Evolutionary conservation across 1,140 invertebrate species (phyloP).

Genomic region (honey bee (Apis mellifera)): DNA sequence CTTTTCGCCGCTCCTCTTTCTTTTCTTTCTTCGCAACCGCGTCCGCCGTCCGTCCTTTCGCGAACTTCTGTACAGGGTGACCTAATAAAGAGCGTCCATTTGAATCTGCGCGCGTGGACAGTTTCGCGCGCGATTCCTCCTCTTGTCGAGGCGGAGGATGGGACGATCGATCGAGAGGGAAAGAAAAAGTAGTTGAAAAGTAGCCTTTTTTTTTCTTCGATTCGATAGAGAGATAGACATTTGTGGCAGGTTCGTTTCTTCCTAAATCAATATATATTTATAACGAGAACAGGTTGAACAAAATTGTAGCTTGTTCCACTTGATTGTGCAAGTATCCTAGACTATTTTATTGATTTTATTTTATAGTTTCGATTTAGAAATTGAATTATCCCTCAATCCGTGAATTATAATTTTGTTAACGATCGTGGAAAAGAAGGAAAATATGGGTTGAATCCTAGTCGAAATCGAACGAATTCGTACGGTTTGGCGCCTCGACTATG

Average conservation of each 20-base stretch:
- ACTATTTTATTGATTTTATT: background rate
- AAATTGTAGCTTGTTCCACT: constrained; percentile 40
- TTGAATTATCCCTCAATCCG: no score
- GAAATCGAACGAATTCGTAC: background rate
- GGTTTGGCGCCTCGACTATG: constrained; percentile 26
- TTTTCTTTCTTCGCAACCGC: constrained; percentile 26
- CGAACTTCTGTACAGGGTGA: constrained; percentile 67
- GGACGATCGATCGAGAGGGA: background rate
- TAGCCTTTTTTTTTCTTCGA: background rate
- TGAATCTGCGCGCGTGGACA: background rate
- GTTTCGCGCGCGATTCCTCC: background rate
- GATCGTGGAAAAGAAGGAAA: no score
- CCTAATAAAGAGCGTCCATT: constrained; percentile 31
- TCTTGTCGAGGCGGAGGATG: background rate
- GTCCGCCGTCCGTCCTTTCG: constrained; percentile 33
- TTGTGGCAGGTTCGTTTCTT: background rate
- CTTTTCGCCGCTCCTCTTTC: constrained; percentile 11
- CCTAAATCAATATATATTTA: constrained; percentile 3
- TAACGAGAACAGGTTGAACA: constrained; percentile 12
- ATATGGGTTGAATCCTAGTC: no score
- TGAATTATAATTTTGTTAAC: no score
- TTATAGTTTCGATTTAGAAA: background rate
- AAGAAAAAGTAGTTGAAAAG: no score
- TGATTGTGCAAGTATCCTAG: constrained; percentile 24
- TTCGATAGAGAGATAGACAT: background rate